These are phyloP conservation scores for Mastomys natalensis DNA, from an alignment of 2,113 vertebrate species.

Conservation along the genomic window DNA sequence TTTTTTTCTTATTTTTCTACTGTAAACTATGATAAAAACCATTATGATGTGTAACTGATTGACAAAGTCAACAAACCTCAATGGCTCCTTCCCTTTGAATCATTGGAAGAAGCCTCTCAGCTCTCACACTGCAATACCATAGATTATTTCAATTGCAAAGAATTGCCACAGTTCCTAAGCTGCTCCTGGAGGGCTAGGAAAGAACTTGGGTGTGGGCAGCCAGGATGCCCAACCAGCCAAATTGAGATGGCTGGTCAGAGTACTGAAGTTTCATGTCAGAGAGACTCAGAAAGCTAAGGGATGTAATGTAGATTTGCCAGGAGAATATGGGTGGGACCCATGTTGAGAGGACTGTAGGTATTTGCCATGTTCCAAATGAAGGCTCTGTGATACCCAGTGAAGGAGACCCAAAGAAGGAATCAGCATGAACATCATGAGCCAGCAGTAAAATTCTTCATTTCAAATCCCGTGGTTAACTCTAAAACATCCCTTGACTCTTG, in stretches of 20 bases:
- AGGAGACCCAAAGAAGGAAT: conserved; percentile 92
- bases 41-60: not conserved
- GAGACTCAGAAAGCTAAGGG: conserved; percentile 95
- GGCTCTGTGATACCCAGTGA: conserved; percentile 97
- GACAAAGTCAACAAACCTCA: not conserved
- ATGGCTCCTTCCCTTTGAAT: not conserved
- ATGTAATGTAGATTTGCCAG: conserved; percentile 97
- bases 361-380: conserved; percentile 97
- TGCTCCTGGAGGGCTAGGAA: not conserved
- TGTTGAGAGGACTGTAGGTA: conserved; percentile 96
- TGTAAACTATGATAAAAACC: not conserved
- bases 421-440: conserved; percentile 90
- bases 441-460: conserved; percentile 86
- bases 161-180: not conserved
- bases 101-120: not conserved
- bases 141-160: not conserved
- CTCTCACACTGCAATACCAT: not conserved
- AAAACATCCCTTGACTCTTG: conserved; percentile 89
- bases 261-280: conserved; percentile 93
- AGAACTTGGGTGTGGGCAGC: not conserved
- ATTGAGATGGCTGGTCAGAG: conserved; percentile 88
- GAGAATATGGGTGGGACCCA: conserved; percentile 94
- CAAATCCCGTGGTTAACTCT: conserved; percentile 90
- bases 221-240: not conserved
- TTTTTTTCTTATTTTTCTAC: not conserved